Evolutionary conservation across 2,888 invertebrate species (phyloP).

Genomic region (Xylota segnis): DNA sequence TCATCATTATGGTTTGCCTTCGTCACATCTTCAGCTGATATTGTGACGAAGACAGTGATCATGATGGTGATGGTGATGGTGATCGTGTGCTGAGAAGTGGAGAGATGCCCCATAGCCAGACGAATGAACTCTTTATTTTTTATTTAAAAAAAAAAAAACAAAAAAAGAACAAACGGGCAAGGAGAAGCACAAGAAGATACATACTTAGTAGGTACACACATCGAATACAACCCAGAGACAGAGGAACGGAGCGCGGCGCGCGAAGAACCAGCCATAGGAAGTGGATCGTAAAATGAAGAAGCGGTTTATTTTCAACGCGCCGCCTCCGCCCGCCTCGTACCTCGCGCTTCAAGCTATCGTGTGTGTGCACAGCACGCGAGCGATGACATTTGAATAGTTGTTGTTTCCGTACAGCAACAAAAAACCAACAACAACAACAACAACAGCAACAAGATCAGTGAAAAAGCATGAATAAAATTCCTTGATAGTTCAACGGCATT

Average conservation of each 20-base stretch:
- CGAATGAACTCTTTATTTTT: slow-evolving; percentile 78
- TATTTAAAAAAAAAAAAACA: slow-evolving; percentile 46
- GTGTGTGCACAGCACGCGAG: slow-evolving; percentile 66
- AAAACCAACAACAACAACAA: slow-evolving; percentile 55
- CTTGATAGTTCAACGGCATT: slow-evolving; percentile 83
- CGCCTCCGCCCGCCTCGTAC: slow-evolving; percentile 1
- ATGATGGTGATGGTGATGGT: slow-evolving; percentile 45
- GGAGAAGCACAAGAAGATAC: background rate
- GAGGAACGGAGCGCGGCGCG: slow-evolving; percentile 55
- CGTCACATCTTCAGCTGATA: slow-evolving; percentile 76
- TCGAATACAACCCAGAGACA: slow-evolving; percentile 10
- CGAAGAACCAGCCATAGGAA: slow-evolving; percentile 72
- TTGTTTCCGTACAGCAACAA: slow-evolving; percentile 53
- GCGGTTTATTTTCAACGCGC: slow-evolving; percentile 71
- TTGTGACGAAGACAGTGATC: slow-evolving; percentile 58
- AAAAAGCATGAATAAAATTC: slow-evolving; percentile 75
- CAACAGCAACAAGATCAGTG: slow-evolving; percentile 30
- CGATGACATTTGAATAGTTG: slow-evolving; percentile 76
- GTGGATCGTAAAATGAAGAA: slow-evolving; percentile 75
- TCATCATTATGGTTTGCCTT: slow-evolving; percentile 52
- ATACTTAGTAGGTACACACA: background rate
- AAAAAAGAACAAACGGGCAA: slow-evolving; percentile 15
- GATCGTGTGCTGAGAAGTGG: slow-evolving; percentile 23
- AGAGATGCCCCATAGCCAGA: slow-evolving; percentile 62
- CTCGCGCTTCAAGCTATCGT: slow-evolving; percentile 14